Conservation (phyloP, 2,888 invertebrate genomes). For the Apotomis betuletana region DNA sequence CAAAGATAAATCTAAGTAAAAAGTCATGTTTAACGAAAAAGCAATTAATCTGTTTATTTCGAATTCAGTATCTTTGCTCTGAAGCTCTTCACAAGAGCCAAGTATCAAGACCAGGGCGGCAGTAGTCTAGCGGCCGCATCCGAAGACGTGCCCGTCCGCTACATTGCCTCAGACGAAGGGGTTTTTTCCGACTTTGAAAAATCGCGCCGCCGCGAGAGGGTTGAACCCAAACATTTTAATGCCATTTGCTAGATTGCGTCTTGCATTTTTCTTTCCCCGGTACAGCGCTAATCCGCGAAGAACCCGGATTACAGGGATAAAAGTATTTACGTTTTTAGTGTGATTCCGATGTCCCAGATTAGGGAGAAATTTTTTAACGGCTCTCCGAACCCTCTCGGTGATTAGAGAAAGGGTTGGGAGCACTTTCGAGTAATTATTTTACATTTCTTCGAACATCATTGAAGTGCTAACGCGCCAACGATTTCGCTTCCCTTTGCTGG, state of each 20-base stretch:
- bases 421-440: slow-evolving; percentile 79
- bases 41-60: too few species aligned
- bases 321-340: slow-evolving; percentile 80
- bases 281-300: slow-evolving; percentile 81
- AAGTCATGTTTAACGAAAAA: too few species aligned
- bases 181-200: slow-evolving; percentile 82
- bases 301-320: slow-evolving; percentile 76
- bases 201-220: slow-evolving; percentile 78
- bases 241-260: slow-evolving; percentile 84
- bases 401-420: slow-evolving; percentile 77
- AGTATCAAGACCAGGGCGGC: slow-evolving; percentile 64
- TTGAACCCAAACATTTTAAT: slow-evolving; percentile 83
- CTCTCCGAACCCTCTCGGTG: slow-evolving; percentile 65
- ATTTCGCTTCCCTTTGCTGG: slow-evolving; percentile 56
- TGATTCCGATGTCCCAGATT: slow-evolving; percentile 76
- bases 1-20: too few species aligned
- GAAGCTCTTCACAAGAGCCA: slow-evolving; percentile 32
- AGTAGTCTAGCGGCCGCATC: slow-evolving; percentile 65
- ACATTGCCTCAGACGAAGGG: slow-evolving; percentile 77
- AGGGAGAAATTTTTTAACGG: slow-evolving; percentile 76
- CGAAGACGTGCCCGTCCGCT: slow-evolving; percentile 81
- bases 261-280: slow-evolving; percentile 79
- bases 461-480: slow-evolving; percentile 54
- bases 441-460: slow-evolving; percentile 70
- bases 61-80: too few species aligned